Evolutionary conservation across 2,888 invertebrate genomes (phyloP).

Genomic region (Polyommatus iphigenia): DNA sequence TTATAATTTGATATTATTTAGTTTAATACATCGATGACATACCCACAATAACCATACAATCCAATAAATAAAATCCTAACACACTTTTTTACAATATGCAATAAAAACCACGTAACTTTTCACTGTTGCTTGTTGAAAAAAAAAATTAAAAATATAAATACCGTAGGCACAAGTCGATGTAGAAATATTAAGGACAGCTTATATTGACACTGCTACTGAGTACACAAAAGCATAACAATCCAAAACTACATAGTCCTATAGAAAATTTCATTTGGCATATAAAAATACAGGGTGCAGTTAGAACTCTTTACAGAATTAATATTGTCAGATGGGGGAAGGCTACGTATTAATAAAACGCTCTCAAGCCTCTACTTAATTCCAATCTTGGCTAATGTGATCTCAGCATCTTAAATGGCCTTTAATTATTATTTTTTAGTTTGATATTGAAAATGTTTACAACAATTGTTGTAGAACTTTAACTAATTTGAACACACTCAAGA

Average conservation of each 20-base stretch:
- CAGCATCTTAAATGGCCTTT: too few species aligned
- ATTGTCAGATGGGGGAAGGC: background rate
- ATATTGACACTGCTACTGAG: background rate
- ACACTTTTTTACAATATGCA: background rate
- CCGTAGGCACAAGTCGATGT: conserved; percentile 12
- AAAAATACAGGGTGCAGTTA: background rate
- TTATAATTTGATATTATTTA: background rate
- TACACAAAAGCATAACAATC: conserved; percentile 8
- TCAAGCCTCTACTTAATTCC: too few species aligned
- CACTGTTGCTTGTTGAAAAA: background rate
- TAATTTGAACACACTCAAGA: too few species aligned
- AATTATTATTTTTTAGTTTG: too few species aligned
- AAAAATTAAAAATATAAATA: background rate
- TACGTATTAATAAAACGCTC: background rate
- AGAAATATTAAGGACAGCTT: background rate
- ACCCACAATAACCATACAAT: background rate
- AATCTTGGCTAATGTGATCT: too few species aligned
- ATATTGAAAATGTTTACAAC: too few species aligned
- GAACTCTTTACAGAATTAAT: background rate
- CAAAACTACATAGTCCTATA: background rate
- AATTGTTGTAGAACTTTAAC: too few species aligned
- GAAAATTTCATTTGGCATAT: background rate
- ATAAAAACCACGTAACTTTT: background rate
- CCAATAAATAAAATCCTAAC: too few species aligned
- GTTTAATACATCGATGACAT: background rate